A percentile compares a stretch with the other conserved stretches of the same genome.
phyloP scores from a whole-genome alignment of 2,888 invertebrate species.

The Agrotis puta region DNA sequence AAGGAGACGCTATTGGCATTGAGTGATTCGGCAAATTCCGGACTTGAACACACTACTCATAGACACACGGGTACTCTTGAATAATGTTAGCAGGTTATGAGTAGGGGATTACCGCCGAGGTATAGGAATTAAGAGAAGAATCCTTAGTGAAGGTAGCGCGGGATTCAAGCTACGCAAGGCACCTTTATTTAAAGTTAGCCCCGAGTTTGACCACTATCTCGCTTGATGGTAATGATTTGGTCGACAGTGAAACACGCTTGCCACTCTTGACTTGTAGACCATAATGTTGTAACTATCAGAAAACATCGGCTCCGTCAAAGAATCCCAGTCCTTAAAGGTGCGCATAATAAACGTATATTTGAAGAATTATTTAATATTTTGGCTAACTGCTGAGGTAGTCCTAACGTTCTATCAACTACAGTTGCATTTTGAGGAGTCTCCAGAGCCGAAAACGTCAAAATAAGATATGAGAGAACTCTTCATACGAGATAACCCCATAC shows the following conservation, averaged over 20 bases:
- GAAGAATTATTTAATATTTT: conserved; percentile 10
- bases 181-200: too few relatives aligned
- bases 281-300: too few relatives aligned
- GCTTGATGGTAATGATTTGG: too few relatives aligned
- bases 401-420: conserved; percentile 19
- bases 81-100: background rate
- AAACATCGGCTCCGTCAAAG: too few relatives aligned
- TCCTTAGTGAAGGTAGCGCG: too few relatives aligned
- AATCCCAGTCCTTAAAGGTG: too few relatives aligned
- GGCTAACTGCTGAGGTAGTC: conserved; percentile 5
- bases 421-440: background rate
- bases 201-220: too few relatives aligned
- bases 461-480: conserved; percentile 18
- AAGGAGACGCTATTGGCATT: conserved; percentile 31
- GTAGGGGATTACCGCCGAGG: background rate
- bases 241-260: too few relatives aligned
- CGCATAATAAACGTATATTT: background rate
- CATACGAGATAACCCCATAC: conserved; percentile 9
- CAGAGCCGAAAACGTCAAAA: conserved; percentile 23
- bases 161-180: too few relatives aligned
- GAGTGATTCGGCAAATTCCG: conserved; percentile 39
- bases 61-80: background rate
- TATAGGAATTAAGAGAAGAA: background rate
- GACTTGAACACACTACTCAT: background rate
- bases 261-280: too few relatives aligned